Evolutionary conservation across 30 jellyfish, hydroid and myxozoan genomes (phyloP), one percentile per base, ranked within the genome.

Genomic region (Turritopsis dohrnii): DNA sequence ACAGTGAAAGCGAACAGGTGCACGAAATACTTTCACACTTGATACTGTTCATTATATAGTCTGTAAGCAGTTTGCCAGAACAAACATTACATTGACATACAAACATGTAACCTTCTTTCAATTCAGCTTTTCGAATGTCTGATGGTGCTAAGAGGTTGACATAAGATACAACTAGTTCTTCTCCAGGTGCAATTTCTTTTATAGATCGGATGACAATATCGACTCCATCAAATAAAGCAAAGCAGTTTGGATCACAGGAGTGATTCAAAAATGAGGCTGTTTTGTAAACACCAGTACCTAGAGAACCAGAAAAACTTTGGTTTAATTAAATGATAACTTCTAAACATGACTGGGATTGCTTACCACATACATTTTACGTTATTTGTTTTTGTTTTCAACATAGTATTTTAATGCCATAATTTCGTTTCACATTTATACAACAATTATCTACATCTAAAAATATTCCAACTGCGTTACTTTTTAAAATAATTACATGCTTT

Each of bases 221-320:
- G 1, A 84, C 21, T 1, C 90, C 93, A 72, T 81, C 88, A 75
- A 94, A 94, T 5, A 85, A 65, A 7, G 96, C 96, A 29, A 85
- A 85, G 71, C 85, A 80, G 86, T 94, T 94, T 53, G 99, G 96
- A 53, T 54, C 85, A 74, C 99, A 94, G 52, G 91, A 77, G 72
- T 94, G 99, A 79, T 94, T 94, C 53, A 94, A 60, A 66, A 84
- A 79, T 21, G 96, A 89, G 1, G 99, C 90, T 30, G 84, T 31
- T 21, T 74, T 74, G 84, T 71, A 89, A 21, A 89, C 66, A 18
- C 96, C 99, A 75, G 88, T 71, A 29, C 97, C 99, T 94, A 52
- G 27, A 79, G 88, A 17, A 13, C 60, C 60, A 41, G 60, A 13
- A 41, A 13, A 41, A 13, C 60, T 13, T 41, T 41, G 13, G 60